Base-by-base conservation (phyloP, 2,113 vertebrate species). In the Megalops atlanticus region DNA sequence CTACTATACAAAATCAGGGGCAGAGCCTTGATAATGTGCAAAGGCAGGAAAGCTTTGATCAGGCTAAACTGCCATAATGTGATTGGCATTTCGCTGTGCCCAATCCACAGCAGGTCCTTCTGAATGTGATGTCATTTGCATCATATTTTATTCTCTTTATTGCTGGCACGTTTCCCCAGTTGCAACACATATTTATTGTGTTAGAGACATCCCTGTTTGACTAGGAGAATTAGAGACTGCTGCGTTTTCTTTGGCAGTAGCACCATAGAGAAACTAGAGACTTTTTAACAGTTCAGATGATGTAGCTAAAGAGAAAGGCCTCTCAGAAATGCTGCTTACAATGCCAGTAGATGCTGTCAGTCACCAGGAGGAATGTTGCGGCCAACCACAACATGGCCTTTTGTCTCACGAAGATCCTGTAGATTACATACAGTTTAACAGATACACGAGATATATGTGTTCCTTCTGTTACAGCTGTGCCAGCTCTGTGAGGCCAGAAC, bases 141-240 rank as follows among this genome's bases (percentile, higher is more conserved):
- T 80, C 74, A 76, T 72, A 77, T 78, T 83, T 40, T 54, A 45
- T 36, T 79, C 33, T 71, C 54, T 83, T 74, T 74, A 68, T 52
- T 8, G 35, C 74, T n/a, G 36, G 35, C 74, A 76, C 39, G 68
- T 76, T n/a, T 39, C 64, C 58, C 36, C 24, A 69, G 27, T 35
- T 76, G 73, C 24, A 47, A 49, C 43, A 54, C 78, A 47, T 24
- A 35, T 24, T 47, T 41, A 21, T 33, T 73, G 36, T 52, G 70
- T 72, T 24, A 38, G 80, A 33, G 74, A 43, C 54, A 69, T 7
- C 72, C 18, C 35, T 71, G 38, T 76, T 80, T 70, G 35, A 76
- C 36, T 35, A 74, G 36, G 41, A 72, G 35, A 77, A 33, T 27
- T 40, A 54, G 76, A 77, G 74, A 31, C 31, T 43, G 49, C 35